Conservation (phyloP, 2,888 invertebrate genomes). For the Halictus ligatus region DNA sequence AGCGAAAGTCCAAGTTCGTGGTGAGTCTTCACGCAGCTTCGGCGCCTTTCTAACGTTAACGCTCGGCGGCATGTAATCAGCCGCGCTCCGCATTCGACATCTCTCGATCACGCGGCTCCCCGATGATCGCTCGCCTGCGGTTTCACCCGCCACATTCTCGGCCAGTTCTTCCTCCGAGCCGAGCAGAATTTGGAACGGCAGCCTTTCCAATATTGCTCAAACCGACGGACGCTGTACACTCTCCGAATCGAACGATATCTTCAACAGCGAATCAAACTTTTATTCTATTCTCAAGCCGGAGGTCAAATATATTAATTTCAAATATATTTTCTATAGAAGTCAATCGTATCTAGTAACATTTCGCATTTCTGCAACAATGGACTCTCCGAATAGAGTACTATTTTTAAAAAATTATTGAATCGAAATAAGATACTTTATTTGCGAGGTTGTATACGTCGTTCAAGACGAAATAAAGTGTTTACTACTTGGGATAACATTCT, state of each 20-base stretch:
- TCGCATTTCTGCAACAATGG: neutral
- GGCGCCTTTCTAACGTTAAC: slow-evolving; percentile 9
- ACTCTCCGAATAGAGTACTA: no score
- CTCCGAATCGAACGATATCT: neutral
- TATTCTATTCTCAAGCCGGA: neutral
- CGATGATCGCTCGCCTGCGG: slow-evolving; percentile 27
- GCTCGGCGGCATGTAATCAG: neutral
- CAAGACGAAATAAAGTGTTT: neutral
- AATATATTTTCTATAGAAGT: neutral
- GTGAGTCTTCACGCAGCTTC: slow-evolving; percentile 85
- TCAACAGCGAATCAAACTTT: neutral
- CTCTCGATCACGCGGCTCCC: slow-evolving; percentile 38
- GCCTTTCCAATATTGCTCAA: neutral
- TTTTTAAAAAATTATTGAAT: neutral
- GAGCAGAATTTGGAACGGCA: neutral
- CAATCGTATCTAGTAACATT: neutral
- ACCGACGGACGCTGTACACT: neutral
- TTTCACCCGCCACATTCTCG: neutral
- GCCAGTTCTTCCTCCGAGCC: neutral
- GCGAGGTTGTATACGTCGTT: neutral
- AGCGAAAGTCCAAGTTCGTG: slow-evolving; percentile 93
- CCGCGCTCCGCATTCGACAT: slow-evolving; percentile 14
- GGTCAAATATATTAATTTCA: neutral
- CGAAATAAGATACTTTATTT: neutral
- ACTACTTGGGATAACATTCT: neutral